These are phyloP conservation scores for Cryptus armator DNA, from an alignment of 2,888 invertebrate species.

Conservation along the genomic window DNA sequence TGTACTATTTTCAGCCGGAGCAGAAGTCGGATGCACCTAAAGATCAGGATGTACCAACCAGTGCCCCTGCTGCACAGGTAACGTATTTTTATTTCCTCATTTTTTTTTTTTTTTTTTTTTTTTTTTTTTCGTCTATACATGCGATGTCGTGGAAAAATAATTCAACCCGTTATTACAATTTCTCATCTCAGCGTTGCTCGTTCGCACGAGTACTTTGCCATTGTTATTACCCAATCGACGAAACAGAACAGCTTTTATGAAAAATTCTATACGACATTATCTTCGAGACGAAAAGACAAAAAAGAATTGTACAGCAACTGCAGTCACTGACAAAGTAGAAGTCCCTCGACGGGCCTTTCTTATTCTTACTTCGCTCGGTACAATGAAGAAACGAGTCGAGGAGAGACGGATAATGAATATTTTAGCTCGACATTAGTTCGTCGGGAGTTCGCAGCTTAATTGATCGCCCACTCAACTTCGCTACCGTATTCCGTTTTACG, in stretches of 20 bases:
- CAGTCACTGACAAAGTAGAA: neutral
- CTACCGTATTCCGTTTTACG: conserved; percentile 12
- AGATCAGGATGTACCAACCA: conserved; percentile 82
- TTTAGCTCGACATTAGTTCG: neutral
- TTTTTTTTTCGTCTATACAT: neutral
- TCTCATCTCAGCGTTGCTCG: conserved; percentile 14
- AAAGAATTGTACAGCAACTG: neutral
- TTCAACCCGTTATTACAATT: conserved; percentile 1
- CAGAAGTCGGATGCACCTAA: conserved; percentile 82
- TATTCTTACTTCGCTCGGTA: conserved; percentile 1
- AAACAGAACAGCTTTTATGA: neutral
- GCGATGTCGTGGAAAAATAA: conserved; percentile 1
- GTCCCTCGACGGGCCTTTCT: neutral
- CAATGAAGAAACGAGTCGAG: neutral
- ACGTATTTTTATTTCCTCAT: conserved; percentile 75
- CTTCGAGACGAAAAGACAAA: neutral
- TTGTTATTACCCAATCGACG: conserved; percentile 4
- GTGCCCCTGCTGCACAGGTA: conserved; percentile 83
- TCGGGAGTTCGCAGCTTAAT: neutral
- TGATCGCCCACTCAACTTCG: neutral
- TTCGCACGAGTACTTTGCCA: neutral
- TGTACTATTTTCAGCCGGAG: conserved; percentile 84
- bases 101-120: conserved; percentile 45
- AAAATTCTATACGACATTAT: neutral
- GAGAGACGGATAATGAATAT: neutral